phyloP scores from a whole-genome alignment of 1,140 invertebrate genomes.

The Drosophila guanche region DNA sequence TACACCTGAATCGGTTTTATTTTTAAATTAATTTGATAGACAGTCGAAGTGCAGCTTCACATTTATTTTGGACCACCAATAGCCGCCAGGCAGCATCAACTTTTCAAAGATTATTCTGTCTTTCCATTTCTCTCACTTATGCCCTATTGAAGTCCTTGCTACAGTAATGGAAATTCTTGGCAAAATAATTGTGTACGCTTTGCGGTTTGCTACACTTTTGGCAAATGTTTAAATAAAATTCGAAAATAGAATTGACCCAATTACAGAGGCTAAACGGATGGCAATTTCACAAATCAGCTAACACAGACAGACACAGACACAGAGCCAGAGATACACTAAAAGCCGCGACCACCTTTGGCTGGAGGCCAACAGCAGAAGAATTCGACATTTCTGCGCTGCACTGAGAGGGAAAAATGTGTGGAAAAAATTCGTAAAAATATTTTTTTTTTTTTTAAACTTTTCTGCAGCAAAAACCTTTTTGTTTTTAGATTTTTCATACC shows the following conservation, averaged over 20 bases:
- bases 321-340: background rate
- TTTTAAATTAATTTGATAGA: too few species aligned
- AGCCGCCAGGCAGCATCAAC: slow-evolving; percentile 52
- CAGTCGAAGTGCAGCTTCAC: background rate
- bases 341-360: slow-evolving; percentile 61
- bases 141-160: slow-evolving; percentile 46
- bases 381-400: slow-evolving; percentile 2
- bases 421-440: background rate
- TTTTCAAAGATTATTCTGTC: slow-evolving; percentile 52
- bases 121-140: slow-evolving; percentile 24
- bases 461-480: too few species aligned
- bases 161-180: slow-evolving; percentile 50
- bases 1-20: too few species aligned
- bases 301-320: slow-evolving; percentile 9
- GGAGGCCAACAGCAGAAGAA: slow-evolving; percentile 41
- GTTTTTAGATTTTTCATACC: too few species aligned
- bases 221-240: slow-evolving; percentile 61
- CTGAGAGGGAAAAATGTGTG: background rate
- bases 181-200: slow-evolving; percentile 76
- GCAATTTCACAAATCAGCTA: slow-evolving; percentile 72
- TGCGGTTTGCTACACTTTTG: slow-evolving; percentile 57
- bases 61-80: slow-evolving; percentile 10
- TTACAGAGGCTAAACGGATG: slow-evolving; percentile 68
- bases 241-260: slow-evolving; percentile 70
- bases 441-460: background rate